These are phyloP conservation scores for Alligator sinensis DNA, from an alignment of 2,113 vertebrate species.

Conservation along the genomic window DNA sequence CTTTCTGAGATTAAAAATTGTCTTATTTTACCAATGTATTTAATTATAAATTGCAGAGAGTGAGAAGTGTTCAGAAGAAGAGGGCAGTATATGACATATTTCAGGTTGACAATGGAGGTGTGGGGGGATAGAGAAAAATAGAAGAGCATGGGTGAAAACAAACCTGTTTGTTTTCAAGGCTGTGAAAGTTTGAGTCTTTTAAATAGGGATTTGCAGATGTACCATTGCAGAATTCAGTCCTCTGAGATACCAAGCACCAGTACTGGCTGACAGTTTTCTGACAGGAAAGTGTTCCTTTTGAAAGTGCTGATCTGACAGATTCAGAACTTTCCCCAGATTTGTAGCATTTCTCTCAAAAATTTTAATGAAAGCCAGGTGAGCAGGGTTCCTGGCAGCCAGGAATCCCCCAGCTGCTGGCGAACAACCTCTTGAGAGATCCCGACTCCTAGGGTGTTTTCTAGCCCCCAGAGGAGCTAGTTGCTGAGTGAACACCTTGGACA, in stretches of 20 bases:
- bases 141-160: background rate
- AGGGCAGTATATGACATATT: rapidly evolving
- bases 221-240: background rate
- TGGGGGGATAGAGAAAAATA: background rate
- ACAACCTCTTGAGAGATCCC: background rate
- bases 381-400: background rate
- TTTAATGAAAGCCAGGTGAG: background rate
- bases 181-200: background rate
- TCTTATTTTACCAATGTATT: background rate
- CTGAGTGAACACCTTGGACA: background rate
- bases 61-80: background rate
- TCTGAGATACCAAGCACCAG: background rate
- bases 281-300: background rate
- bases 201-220: background rate
- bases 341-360: background rate
- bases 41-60: background rate
- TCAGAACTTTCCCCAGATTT: background rate
- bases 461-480: background rate
- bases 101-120: background rate
- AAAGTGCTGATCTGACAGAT: background rate
- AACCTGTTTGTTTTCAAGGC: background rate
- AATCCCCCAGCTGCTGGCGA: background rate
- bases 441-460: background rate
- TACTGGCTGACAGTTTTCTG: background rate
- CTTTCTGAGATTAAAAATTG: background rate